A percentile compares a stretch with the other conserved stretches of the same genome.
Conservation (phyloP, 2,113 vertebrate species). For the Cromileptes altivelis region DNA sequence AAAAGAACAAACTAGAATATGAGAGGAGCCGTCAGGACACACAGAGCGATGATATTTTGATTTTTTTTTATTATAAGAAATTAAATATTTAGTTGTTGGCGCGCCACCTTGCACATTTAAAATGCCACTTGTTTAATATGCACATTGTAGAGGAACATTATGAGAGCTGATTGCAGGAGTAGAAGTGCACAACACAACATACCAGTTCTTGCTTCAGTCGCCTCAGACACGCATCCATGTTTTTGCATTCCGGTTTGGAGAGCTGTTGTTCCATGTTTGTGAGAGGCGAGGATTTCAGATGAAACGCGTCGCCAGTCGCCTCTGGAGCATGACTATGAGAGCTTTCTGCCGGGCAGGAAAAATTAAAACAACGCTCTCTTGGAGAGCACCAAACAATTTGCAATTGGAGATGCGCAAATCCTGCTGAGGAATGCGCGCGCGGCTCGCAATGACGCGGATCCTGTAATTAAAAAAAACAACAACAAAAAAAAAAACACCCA, state of each 20-base stretch:
- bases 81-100: not conserved
- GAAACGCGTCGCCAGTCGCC: slow-evolving; percentile 22
- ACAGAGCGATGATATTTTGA: not conserved
- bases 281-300: slow-evolving; percentile 35
- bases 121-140: not conserved
- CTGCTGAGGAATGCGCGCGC: slow-evolving; percentile 73
- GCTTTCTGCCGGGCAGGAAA: not conserved
- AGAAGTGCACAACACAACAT: slow-evolving; percentile 51
- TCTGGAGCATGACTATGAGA: slow-evolving; percentile 51
- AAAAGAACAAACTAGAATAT: slow-evolving; percentile 1
- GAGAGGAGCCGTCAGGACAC: not conserved
- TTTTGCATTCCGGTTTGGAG: slow-evolving; percentile 76
- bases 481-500: too few relatives aligned
- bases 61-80: not conserved
- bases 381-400: slow-evolving; percentile 12
- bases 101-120: not conserved
- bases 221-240: slow-evolving; percentile 85
- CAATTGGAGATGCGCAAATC: slow-evolving; percentile 49
- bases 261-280: slow-evolving; percentile 71
- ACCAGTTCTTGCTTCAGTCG: slow-evolving; percentile 86
- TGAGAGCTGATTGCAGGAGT: not conserved
- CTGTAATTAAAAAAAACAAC: not conserved
- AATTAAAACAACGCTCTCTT: slow-evolving; percentile 11
- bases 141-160: not conserved
- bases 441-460: slow-evolving; percentile 48